Percentiles rank a stretch among this genome's conserved stretches.
Evolutionary conservation across 1,140 invertebrate species (phyloP).

Genomic region (Drosophila ogumai): DNA sequence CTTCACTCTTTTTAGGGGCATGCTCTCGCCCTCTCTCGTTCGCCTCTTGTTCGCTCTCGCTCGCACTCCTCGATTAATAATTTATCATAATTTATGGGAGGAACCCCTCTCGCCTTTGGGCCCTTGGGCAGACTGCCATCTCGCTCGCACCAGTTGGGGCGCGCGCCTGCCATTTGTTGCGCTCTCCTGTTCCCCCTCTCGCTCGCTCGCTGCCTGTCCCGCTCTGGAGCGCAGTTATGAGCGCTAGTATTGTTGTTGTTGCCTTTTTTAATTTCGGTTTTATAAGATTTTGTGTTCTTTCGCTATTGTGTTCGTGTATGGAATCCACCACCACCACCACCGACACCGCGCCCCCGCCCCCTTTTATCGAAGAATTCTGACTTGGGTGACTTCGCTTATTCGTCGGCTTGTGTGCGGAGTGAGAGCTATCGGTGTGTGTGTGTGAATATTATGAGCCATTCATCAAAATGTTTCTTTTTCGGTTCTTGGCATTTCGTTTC

Average conservation of each 20-base stretch:
- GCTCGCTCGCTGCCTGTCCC: conserved; percentile 19
- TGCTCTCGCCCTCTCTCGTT: conserved; percentile 13
- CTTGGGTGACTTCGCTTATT: conserved; percentile 78
- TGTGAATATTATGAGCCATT: conserved; percentile 78
- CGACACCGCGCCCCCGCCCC: background rate
- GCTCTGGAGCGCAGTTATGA: conserved; percentile 69
- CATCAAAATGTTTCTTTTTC: conserved; percentile 73
- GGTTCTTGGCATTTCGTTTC: conserved; percentile 21
- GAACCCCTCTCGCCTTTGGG: conserved; percentile 39
- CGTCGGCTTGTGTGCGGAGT: conserved; percentile 45
- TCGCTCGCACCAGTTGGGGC: conserved; percentile 48
- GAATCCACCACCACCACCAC: conserved; percentile 6
- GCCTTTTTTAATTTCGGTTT: conserved; percentile 79
- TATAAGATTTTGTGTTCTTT: conserved; percentile 80
- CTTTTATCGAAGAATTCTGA: conserved; percentile 33
- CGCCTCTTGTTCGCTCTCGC: conserved; percentile 37
- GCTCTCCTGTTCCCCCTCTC: conserved; percentile 26
- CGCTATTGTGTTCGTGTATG: conserved; percentile 56
- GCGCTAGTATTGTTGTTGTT: conserved; percentile 60
- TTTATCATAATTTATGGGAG: conserved; percentile 85
- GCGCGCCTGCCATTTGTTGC: conserved; percentile 53
- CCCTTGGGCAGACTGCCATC: conserved; percentile 63
- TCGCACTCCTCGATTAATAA: conserved; percentile 72
- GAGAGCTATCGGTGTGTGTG: conserved; percentile 21
- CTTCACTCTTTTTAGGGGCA: conserved; percentile 26